Evolutionary conservation across 2,888 invertebrate genomes (phyloP), one percentile per base, ranked within the genome.

Genomic region (Cryptosula pallasiana): DNA sequence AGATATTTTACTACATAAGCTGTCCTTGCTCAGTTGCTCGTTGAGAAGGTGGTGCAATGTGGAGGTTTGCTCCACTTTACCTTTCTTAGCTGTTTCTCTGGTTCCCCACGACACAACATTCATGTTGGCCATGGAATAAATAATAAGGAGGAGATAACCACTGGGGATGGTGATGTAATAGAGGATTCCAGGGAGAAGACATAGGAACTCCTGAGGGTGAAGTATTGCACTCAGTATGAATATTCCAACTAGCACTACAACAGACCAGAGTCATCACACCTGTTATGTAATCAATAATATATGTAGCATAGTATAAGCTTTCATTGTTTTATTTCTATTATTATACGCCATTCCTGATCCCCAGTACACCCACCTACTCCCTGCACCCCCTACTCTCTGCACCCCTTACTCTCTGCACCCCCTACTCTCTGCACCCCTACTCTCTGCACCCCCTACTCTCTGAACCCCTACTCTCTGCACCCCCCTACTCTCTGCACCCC

Each of bases 101-200:
- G 96, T 96, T 2, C 96, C 96, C 96, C 96, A 96, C 0, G 92
- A 90, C 1, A 96, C 92, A 79, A 94, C 92, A 83, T 96, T 93
- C 86, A 96, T 88, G 83, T 96, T 96, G 82, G 94, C 94, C 34
- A 95, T 87, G 0, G 95, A 93, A 83, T 94, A 96, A 72, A 96
- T 91, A 76, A 95, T 91, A 72, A 96, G 88, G 81, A 96, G 86
- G 88, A 96, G 90, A 84, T 95, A 96, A 91, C 95, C 95, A 76
- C 94, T 92, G 0, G 96, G 96, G 71, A 96, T 93, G 3, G 94
- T 92, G 69, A 96, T 90, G 82, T 92, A 92, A 83, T 96, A 96
- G 55, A 96, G 78, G 35, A 89, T 73, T 89, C 85, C 86, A 78
- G 90, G 91, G 54, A 90, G 82, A n/a, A 95, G 84, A 73, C 79